Conservation (phyloP, 2,797 vertebrate genomes). For the Danio albolineatus region DNA sequence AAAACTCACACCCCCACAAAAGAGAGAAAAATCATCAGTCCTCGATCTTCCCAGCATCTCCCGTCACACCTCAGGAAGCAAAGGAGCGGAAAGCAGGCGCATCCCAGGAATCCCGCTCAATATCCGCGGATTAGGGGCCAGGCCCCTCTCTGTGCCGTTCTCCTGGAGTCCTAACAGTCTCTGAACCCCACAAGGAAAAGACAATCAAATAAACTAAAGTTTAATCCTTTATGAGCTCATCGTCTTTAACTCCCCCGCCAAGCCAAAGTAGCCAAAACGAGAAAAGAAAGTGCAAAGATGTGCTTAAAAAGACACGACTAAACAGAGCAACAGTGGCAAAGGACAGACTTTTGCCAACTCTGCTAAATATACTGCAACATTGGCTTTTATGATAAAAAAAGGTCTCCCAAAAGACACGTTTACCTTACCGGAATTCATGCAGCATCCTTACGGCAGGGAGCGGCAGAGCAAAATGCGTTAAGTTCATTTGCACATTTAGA, state of each 20-base stretch:
- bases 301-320: slow-evolving; percentile 44
- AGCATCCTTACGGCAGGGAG: not conserved
- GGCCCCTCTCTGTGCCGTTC: slow-evolving; percentile 49
- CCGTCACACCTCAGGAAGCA: slow-evolving; percentile 84
- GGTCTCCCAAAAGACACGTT: slow-evolving; percentile 2
- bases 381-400: slow-evolving; percentile 14
- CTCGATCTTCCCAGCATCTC: slow-evolving; percentile 56
- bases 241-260: slow-evolving; percentile 61
- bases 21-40: slow-evolving; percentile 65
- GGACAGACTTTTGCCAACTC: no score
- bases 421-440: not conserved
- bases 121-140: slow-evolving; percentile 82
- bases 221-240: slow-evolving; percentile 81
- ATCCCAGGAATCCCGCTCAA: slow-evolving; percentile 84
- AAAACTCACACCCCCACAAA: slow-evolving; percentile 32
- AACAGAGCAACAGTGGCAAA: slow-evolving; percentile 22
- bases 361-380: slow-evolving; percentile 20
- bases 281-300: slow-evolving; percentile 56
- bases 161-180: slow-evolving; percentile 60
- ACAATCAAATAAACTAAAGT: slow-evolving; percentile 82
- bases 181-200: slow-evolving; percentile 72
- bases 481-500: slow-evolving; percentile 39
- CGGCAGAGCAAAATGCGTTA: not conserved
- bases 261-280: slow-evolving; percentile 40
- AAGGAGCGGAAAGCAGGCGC: slow-evolving; percentile 76